Evolutionary conservation across 30 jellyfish, hydroid and myxozoan species (phyloP).

Genomic region (Aurelia aurita complex sp. Pacific): DNA sequence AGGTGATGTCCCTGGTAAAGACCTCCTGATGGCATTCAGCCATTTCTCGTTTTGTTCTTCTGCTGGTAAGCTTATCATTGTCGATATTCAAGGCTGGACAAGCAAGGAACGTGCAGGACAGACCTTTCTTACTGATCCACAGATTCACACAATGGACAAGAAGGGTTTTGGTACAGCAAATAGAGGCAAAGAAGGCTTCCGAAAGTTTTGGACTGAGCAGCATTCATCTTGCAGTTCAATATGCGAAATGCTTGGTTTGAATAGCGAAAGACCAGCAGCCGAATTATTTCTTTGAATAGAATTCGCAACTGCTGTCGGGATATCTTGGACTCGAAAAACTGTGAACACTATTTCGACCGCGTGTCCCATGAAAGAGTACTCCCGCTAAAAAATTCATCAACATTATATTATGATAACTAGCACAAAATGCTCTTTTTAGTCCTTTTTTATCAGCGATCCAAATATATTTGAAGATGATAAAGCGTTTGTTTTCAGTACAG

Average conservation of each 20-base stretch:
- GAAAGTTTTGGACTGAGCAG: constrained; percentile 40
- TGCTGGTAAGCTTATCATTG: constrained; percentile 43
- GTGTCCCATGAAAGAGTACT: too few species aligned
- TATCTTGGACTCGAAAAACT: too few species aligned
- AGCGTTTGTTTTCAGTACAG: too few species aligned
- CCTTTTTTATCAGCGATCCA: too few species aligned
- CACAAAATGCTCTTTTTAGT: too few species aligned
- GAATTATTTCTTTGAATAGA: neutral
- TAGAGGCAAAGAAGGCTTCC: constrained; percentile 48
- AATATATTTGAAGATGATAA: too few species aligned
- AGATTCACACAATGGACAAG: constrained; percentile 59
- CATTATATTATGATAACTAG: too few species aligned
- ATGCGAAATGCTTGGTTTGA: constrained; percentile 29
- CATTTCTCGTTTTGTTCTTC: constrained; percentile 55
- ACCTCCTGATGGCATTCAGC: constrained; percentile 63
- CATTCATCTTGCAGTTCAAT: constrained; percentile 44
- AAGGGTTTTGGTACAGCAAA: constrained; percentile 69
- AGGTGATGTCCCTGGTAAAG: constrained; percentile 59
- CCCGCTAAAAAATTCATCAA: too few species aligned
- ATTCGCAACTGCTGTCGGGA: too few species aligned
- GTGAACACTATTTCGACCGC: too few species aligned
- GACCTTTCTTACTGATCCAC: constrained; percentile 68
- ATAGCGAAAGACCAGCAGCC: constrained; percentile 6
- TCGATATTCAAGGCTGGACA: constrained; percentile 76
- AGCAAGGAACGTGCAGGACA: constrained; percentile 48